Conservation (phyloP, 1,140 invertebrate species). For the Paraescarpia echinospica region DNA sequence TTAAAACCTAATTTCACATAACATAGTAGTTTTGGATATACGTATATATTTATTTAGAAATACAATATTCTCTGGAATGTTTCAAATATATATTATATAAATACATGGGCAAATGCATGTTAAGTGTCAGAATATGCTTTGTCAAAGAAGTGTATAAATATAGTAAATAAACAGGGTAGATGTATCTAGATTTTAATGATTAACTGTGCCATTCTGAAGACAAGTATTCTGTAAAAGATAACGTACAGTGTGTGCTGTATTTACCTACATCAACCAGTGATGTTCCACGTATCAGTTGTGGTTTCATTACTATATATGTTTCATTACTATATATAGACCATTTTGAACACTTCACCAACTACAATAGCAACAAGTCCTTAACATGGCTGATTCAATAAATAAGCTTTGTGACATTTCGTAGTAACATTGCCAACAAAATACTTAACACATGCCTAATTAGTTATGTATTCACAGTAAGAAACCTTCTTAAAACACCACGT, state of each 20-base stretch:
- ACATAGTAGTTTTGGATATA: not conserved
- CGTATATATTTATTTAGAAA: not conserved
- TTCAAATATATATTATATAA: not conserved
- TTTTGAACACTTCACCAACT: not conserved
- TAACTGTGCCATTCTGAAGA: not conserved
- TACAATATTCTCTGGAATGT: not conserved
- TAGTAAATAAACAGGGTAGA: not conserved
- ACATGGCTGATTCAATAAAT: not conserved
- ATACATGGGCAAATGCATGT: not conserved
- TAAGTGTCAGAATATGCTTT: not conserved
- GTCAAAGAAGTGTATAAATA: not conserved
- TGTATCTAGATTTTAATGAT: not conserved
- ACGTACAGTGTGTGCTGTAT: not conserved
- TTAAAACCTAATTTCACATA: not conserved
- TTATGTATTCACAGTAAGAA: not conserved
- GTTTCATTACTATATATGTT: not conserved
- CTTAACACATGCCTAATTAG: not conserved
- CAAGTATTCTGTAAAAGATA: not conserved
- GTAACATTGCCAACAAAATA: not conserved
- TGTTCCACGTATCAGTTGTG: not conserved
- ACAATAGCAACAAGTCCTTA: not conserved
- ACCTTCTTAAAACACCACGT: not conserved
- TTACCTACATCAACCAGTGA: not conserved
- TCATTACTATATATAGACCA: not conserved
- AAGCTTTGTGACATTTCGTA: not conserved